phyloP scores from a whole-genome alignment of 1,140 invertebrate species.

The Monomorium pharaonis region DNA sequence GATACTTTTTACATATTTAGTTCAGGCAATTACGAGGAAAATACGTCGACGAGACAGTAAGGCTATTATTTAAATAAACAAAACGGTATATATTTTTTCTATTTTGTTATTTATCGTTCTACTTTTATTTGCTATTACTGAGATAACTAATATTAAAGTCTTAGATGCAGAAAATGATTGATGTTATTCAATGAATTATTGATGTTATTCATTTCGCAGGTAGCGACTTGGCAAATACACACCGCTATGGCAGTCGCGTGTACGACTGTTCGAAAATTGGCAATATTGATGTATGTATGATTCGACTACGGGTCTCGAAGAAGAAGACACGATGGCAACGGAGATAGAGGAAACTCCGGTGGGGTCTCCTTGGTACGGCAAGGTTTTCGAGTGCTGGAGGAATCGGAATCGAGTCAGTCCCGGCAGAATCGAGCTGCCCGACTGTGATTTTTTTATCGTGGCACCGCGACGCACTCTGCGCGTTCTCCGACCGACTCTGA shows the following conservation, averaged over 20 bases:
- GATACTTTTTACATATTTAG: not conserved
- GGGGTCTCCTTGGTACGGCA: constrained; percentile 76
- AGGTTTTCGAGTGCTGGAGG: constrained; percentile 76
- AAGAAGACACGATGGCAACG: constrained; percentile 50
- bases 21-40: not conserved
- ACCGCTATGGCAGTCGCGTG: not conserved
- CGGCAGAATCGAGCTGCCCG: constrained; percentile 76
- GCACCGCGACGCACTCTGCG: constrained; percentile 79
- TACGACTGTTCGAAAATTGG: not conserved
- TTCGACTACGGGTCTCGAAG: constrained; percentile 31
- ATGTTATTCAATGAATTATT: not conserved
- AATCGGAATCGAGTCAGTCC: constrained; percentile 80
- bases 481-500: constrained; percentile 75
- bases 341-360: constrained; percentile 58
- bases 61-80: not conserved
- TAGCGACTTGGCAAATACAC: not conserved
- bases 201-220: constrained; percentile 6
- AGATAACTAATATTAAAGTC: no score
- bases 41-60: no score
- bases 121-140: no score
- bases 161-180: not conserved
- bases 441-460: constrained; percentile 82
- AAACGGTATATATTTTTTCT: not conserved
- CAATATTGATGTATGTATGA: constrained; percentile 49
- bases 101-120: no score